Conservation (phyloP, 2,113 vertebrate species). For the Leptobrachium ailaonicum region DNA sequence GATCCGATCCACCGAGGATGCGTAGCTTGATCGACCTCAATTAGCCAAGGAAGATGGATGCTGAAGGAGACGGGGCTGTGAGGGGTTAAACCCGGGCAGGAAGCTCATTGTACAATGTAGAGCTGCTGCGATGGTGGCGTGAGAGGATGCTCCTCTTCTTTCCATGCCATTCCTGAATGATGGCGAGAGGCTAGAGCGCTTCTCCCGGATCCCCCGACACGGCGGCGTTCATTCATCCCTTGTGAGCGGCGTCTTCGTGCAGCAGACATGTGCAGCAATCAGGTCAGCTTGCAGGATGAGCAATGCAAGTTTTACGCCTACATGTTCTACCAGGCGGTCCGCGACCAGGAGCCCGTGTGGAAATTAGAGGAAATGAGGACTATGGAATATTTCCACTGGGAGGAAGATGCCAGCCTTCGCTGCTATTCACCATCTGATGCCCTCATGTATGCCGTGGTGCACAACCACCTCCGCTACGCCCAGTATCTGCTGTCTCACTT, state of each 20-base stretch:
- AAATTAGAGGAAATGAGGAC: conserved; percentile 88
- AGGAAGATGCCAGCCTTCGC: conserved; percentile 69
- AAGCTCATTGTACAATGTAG: conserved; percentile 66
- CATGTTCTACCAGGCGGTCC: conserved; percentile 84
- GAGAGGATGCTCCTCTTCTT: conserved; percentile 57
- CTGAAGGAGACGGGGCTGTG: conserved; percentile 36
- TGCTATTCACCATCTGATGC: conserved; percentile 83
- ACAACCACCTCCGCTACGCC: conserved; percentile 83
- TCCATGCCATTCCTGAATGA: conserved; percentile 62
- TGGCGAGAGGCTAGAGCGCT: conserved; percentile 51
- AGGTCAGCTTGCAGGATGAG: conserved; percentile 57
- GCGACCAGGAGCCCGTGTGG: conserved; percentile 85
- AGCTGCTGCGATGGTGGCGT: conserved; percentile 63
- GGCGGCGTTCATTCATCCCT: not conserved
- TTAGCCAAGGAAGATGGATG: not conserved
- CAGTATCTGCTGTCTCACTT: conserved; percentile 76
- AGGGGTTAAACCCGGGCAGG: conserved; percentile 62
- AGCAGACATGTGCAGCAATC: conserved; percentile 60
- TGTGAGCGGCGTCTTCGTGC: not conserved
- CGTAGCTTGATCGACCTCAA: not conserved
- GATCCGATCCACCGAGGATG: not conserved
- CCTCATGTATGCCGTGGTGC: conserved; percentile 85
- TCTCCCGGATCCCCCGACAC: not conserved
- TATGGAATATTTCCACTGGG: conserved; percentile 82
- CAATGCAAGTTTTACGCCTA: conserved; percentile 73